A percentile compares a stretch with the other conserved stretches of the same genome.
phyloP scores from a whole-genome alignment of 2,888 invertebrate genomes.

The Tuberolachnus salignus region DNA sequence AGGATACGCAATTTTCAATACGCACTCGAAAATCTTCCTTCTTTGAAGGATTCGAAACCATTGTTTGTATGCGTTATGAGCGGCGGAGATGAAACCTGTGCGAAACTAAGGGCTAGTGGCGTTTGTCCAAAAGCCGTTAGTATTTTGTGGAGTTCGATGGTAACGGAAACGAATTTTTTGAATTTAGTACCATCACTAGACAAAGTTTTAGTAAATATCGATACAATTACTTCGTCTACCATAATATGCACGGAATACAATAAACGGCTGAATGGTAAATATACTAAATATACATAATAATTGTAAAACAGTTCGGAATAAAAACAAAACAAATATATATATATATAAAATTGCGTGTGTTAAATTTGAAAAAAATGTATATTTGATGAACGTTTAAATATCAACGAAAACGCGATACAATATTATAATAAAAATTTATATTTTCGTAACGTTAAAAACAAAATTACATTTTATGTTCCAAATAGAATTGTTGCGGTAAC shows the following conservation, averaged over 20 bases:
- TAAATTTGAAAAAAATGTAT: no score
- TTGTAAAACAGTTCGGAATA: background rate
- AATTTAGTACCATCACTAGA: constrained; percentile 8
- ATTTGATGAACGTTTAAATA: no score
- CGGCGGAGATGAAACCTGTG: constrained; percentile 5
- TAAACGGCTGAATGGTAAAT: constrained; percentile 11
- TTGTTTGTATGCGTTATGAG: constrained; percentile 36
- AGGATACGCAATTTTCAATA: constrained; percentile 32
- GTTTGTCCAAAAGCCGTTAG: constrained; percentile 26
- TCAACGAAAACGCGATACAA: no score
- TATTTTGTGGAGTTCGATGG: constrained; percentile 19
- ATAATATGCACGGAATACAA: constrained; percentile 29
- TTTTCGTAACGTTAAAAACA: no score
- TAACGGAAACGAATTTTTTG: background rate
- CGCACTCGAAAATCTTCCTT: background rate
- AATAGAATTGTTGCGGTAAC: no score
- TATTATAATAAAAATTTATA: no score
- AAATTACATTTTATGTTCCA: no score
- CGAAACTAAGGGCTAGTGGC: constrained; percentile 7
- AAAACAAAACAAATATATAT: no score
- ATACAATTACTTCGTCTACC: background rate
- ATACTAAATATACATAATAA: no score
- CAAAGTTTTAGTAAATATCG: constrained; percentile 6
- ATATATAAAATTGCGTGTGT: no score
- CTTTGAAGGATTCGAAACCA: background rate